Evolutionary conservation across 2,113 vertebrate genomes (phyloP), one percentile per base, ranked within the genome.

Genomic region (Brienomyrus brachyistius): DNA sequence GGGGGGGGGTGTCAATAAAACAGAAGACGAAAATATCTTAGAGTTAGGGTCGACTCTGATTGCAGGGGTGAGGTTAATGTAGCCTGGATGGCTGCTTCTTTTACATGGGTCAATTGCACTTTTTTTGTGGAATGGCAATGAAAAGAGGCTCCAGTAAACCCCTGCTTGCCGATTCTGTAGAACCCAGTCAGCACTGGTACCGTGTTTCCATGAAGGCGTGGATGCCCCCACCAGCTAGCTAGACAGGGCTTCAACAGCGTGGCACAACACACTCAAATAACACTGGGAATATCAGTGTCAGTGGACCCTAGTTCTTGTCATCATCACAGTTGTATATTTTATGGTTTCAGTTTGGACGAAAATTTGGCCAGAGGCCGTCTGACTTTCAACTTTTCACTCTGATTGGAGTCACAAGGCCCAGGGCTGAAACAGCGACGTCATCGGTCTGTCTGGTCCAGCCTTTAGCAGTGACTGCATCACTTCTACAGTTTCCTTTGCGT

Each of bases 11-110:
- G 23, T 62, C 27, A 84, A 84, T 62, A 89, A 89, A 88, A 88
- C 48, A 52, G 31, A 17, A 35, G 89, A 82, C 87, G 27, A 70
- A 90, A 90, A 91, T 91, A 91, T 88, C 90, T 87, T 23, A 3
- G 90, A 21, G 27, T 84, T 80, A 90, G 87, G 87, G 87, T 82
- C n/a, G 86, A 31, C 43, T 83, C 74, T 85, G 35, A 43, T 88
- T 83, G 77, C 86, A 74, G 62, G 45, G 80, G 56, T 84, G 77
- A 84, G 43, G 47, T 62, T 31, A 56, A 27, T 50, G 48, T 35
- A n/a, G 19, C 40, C 86, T 70, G 62, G 3, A 27, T 11, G 62
- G 62, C 52, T 43, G 19, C 47, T 51, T 40, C 19, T n/a, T 19
- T 87, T 11, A 15, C 27, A 59, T 3, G 31, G 40, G 13, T 84